Evolutionary conservation across 2,888 invertebrate genomes (phyloP), one percentile per base, ranked within the genome.

Genomic region (Pollenia angustigena): DNA sequence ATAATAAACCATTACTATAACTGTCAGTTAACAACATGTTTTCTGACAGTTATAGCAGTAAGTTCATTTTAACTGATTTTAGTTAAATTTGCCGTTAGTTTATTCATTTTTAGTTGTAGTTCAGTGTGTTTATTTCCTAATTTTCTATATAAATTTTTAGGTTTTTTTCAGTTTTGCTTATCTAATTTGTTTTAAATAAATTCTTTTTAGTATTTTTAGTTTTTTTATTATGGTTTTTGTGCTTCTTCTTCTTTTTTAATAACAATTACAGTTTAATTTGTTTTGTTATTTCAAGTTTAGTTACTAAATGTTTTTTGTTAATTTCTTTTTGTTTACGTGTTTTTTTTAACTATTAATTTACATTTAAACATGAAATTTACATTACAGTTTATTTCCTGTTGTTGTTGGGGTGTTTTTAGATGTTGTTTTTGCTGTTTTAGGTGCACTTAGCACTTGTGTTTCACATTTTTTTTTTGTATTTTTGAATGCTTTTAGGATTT

Each of bases 301-400:
- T 62, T 60, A n/a, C n/a, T n/a, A 16, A 32, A 32, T 12, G 74
- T 75, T 68, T 75, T 46, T 42, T 52, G 8, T 52, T 48, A 69
- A 8, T 68, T 71, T 78, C 16, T 10, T 44, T 60, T 78, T 14
- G 4, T 69, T 80, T 42, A 6, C 23, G 4, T 10, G 68, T 76
- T 87, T 87, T 78, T 54, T 85, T 88, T 88, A 66, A 62, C 54
- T 81, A 81, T 62, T 76, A 52, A 76, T 83, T 83, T 81, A 87
- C 83, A 78, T 81, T 78, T 69, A 74, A 87, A 84, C 84, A 87
- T 84, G 72, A 78, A 84, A 56, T 84, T 81, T 81, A 84, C 76
- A 81, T 87, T 78, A 83, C 52, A 66, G 18, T 52, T 62, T 71
- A 40, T 60, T 58, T 64, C 6, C 32, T 75, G n/a, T 44, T 60